phyloP scores from a whole-genome alignment of 1,140 invertebrate species.

The Camponotus floridanus region DNA sequence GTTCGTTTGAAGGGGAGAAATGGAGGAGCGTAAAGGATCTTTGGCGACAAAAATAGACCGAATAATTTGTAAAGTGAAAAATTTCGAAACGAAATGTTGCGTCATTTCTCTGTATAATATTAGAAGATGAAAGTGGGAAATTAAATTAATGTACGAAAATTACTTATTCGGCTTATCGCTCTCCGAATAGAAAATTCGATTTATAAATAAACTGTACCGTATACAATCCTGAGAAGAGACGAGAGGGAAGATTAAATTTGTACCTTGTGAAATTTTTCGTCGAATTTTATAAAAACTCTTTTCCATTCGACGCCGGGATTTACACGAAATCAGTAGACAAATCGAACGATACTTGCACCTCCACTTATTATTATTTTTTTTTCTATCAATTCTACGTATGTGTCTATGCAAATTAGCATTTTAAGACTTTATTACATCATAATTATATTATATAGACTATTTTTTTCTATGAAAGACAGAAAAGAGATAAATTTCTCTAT shows the following conservation, averaged over 20 bases:
- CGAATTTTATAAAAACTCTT: neutral
- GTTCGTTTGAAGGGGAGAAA: neutral
- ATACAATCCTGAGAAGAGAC: neutral
- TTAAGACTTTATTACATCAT: neutral
- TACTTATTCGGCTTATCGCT: neutral
- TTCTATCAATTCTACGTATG: neutral
- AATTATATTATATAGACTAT: too few relatives aligned
- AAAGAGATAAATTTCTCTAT: neutral
- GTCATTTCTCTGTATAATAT: neutral
- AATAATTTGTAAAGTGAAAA: neutral
- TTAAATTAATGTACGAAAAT: neutral
- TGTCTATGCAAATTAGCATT: neutral
- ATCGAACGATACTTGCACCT: neutral
- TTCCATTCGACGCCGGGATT: conserved; percentile 8
- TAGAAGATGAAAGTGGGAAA: neutral
- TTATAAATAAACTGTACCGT: neutral
- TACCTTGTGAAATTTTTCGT: neutral
- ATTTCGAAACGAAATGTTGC: neutral
- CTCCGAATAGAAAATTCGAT: neutral
- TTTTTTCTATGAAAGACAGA: neutral
- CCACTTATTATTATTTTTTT: neutral
- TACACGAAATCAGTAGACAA: neutral
- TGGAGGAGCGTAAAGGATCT: neutral
- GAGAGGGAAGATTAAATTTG: neutral
- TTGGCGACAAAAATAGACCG: neutral